These are phyloP conservation scores for Clupea harengus DNA, from an alignment of 2,113 vertebrate species.

Conservation along the genomic window DNA sequence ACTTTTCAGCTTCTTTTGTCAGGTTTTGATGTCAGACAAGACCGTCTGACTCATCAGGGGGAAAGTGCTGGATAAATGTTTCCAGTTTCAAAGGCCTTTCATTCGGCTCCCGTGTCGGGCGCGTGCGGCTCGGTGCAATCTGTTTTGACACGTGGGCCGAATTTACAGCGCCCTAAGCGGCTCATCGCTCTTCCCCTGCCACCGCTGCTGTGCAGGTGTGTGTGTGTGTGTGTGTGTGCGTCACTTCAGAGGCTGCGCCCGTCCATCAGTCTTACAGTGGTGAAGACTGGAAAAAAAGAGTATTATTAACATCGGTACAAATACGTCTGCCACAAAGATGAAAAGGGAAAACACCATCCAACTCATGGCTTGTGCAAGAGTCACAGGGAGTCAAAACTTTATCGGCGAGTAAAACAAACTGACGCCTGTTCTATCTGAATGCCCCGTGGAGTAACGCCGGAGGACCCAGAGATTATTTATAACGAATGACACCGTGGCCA, in stretches of 20 bases:
- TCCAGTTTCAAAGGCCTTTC: slow-evolving; percentile 4
- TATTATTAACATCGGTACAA: not conserved
- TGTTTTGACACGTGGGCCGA: slow-evolving; percentile 15
- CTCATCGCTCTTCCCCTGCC: not conserved
- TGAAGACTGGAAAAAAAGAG: not conserved
- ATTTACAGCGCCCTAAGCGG: slow-evolving; percentile 1
- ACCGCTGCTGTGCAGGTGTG: not conserved
- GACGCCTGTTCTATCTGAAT: not conserved
- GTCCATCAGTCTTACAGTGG: not conserved
- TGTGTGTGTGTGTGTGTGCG: not conserved
- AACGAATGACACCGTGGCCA: not conserved
- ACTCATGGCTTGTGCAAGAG: not conserved
- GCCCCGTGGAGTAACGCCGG: not conserved
- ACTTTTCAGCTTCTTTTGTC: not conserved
- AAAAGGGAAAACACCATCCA: slow-evolving; percentile 31
- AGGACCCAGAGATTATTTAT: not conserved
- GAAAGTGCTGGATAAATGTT: slow-evolving; percentile 11
- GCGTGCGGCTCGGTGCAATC: not conserved
- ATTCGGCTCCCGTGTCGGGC: not conserved
- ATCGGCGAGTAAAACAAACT: not conserved
- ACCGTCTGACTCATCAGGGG: not conserved
- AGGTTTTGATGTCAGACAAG: not conserved
- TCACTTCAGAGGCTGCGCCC: slow-evolving; percentile 5
- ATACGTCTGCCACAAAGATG: slow-evolving; percentile 19
- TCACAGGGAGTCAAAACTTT: not conserved